Base-by-base conservation (phyloP, 1,140 invertebrate species). In the Fopius arisanus region DNA sequence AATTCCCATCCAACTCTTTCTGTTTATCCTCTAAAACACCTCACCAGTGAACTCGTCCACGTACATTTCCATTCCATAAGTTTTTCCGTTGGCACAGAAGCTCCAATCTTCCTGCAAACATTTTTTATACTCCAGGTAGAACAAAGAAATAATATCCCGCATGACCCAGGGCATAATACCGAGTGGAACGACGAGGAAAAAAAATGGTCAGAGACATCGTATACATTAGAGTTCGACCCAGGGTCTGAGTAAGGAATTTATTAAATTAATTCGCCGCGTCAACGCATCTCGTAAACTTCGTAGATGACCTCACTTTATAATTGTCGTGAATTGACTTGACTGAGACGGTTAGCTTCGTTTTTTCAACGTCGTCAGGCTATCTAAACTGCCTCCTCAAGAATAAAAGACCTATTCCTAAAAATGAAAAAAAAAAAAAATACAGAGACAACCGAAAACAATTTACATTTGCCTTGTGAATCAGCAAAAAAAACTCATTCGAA, bases 221-320 rank as follows among this genome's bases (percentile, higher is more conserved):
- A 51, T 29, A 40, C 54, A 16, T 72, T 77, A 67, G 51, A 78
- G 78, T 78, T 79, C 75, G 77, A 75, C 76, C n/a, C 76, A 77
- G 76, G 75, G 83, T 79, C 76, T 77, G 78, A 80, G 84, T 76
- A 80, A 84, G 79, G 84, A 85, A 86, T 87, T 86, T 86, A 87
- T 87, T 88, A 84, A 87, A 88, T 88, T 88, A 88, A 88, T 87
- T 86, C 81, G 86, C 84, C 84, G 81, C 84, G 83, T 81, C 86
- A 82, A 87, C 85, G 84, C 82, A 83, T 86, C 86, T 87, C 84
- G 84, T 86, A 87, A 87, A 85, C 82, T 84, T 83, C 79, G 80
- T 83, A 83, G 86, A 87, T 88, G 86, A 88, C 86, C 87, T 87
- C 87, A 87, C 86, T 87, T 87, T 84, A 82, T 86, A 87, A 87